Evolutionary conservation across 64 coral and sea anemone genomes (phyloP).

Genomic region (Trachythela sp.): DNA sequence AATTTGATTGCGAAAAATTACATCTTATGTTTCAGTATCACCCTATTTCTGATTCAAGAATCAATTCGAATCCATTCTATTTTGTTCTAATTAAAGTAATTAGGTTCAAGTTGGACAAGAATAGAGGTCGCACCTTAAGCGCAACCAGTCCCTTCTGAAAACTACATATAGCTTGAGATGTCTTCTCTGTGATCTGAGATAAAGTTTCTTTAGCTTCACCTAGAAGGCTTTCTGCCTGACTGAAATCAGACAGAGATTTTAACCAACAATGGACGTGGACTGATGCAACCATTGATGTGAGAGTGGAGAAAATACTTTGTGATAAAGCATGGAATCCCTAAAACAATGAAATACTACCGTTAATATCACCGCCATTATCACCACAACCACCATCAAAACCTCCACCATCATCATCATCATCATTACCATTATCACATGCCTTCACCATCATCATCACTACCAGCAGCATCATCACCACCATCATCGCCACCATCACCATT

Average conservation of each 20-base stretch:
- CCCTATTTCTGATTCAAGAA: no score
- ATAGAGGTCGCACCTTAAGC: conserved; percentile 58
- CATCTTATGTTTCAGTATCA: no score
- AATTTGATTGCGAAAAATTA: no score
- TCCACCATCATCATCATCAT: neutral
- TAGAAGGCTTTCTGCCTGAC: conserved; percentile 73
- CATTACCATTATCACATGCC: neutral
- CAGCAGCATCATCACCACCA: neutral
- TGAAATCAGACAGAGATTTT: conserved; percentile 64
- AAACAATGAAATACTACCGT: neutral
- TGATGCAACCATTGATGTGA: conserved; percentile 66
- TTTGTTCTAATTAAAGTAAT: neutral
- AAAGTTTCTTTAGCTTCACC: conserved; percentile 48
- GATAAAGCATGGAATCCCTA: conserved; percentile 55
- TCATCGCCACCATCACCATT: no score
- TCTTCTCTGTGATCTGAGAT: conserved; percentile 48
- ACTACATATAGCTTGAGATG: conserved; percentile 60
- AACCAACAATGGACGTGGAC: conserved; percentile 94
- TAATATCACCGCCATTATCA: neutral
- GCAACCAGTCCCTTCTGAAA: conserved; percentile 81
- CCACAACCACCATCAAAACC: neutral
- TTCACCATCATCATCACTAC: neutral
- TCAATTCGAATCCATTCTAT: no score
- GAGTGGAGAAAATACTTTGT: conserved; percentile 31
- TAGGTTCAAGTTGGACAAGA: neutral